Conservation (phyloP, 2,113 vertebrate genomes). For the Rhipidura dahli region DNA sequence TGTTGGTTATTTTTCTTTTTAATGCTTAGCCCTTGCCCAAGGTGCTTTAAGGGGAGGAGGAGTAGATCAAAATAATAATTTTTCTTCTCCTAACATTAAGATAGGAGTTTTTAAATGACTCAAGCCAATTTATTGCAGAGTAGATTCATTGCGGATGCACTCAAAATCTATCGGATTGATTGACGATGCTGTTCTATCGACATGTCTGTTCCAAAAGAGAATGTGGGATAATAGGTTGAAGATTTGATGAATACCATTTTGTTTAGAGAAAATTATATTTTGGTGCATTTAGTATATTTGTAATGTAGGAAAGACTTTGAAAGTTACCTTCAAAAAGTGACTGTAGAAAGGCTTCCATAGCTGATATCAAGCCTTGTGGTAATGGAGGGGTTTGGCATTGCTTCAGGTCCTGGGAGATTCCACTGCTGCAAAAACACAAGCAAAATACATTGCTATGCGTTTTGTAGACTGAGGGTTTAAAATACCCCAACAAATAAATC, state of each 20-base stretch:
- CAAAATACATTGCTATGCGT: not conserved
- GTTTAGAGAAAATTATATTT: constrained; percentile 19
- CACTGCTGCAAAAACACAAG: not conserved
- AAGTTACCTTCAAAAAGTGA: constrained; percentile 30
- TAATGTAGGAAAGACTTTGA: not conserved
- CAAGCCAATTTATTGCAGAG: not conserved
- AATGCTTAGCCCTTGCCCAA: constrained; percentile 3
- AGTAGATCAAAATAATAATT: constrained; percentile 47
- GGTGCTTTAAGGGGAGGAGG: not conserved
- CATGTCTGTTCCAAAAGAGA: constrained; percentile 7
- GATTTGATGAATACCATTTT: constrained; percentile 11
- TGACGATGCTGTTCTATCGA: constrained; percentile 14
- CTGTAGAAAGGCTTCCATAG: not conserved
- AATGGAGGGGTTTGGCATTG: not conserved
- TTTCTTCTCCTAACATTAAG: constrained; percentile 40
- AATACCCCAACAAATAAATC: not conserved
- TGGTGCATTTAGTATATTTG: not conserved
- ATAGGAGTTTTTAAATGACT: constrained; percentile 38
- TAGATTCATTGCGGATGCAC: constrained; percentile 1
- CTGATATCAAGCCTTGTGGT: not conserved
- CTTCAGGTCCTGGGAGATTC: not conserved
- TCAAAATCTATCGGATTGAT: constrained; percentile 46
- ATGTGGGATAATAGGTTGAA: constrained; percentile 14
- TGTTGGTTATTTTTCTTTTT: constrained; percentile 44
- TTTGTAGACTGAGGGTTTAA: not conserved